phyloP scores from a whole-genome alignment of 1,140 invertebrate genomes.

The Nixonia krombeini region DNA sequence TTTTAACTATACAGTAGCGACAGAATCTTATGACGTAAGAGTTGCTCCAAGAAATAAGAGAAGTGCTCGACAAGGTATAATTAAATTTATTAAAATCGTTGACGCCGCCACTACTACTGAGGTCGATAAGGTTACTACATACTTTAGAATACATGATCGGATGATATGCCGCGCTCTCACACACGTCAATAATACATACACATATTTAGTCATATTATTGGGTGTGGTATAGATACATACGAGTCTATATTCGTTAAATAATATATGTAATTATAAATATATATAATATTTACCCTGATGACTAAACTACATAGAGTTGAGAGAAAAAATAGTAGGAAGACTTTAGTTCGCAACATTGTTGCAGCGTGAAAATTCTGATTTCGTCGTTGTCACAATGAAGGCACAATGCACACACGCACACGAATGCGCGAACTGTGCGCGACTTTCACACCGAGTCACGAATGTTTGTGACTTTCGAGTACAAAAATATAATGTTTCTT shows the following conservation, averaged over 20 bases:
- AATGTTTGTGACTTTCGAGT: slow-evolving; percentile 6
- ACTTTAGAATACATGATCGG: slow-evolving; percentile 24
- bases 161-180: slow-evolving; percentile 57
- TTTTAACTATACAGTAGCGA: too few relatives aligned
- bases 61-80: slow-evolving; percentile 31
- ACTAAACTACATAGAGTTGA: slow-evolving; percentile 8
- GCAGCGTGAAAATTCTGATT: slow-evolving; percentile 25
- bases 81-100: slow-evolving; percentile 48
- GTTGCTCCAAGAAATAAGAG: neutral
- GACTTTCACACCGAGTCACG: slow-evolving; percentile 20
- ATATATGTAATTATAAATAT: neutral
- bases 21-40: too few relatives aligned
- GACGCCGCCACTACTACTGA: slow-evolving; percentile 7
- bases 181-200: neutral
- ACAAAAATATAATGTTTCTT: too few relatives aligned
- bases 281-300: slow-evolving; percentile 30
- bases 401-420: slow-evolving; percentile 19
- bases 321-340: slow-evolving; percentile 35
- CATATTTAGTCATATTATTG: neutral
- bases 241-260: neutral
- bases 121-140: neutral
- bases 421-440: neutral
- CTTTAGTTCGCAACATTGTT: slow-evolving; percentile 17
- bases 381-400: neutral
- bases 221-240: slow-evolving; percentile 14